Conservation (phyloP, 1,140 invertebrate genomes). For the Phocides pigmalion region DNA sequence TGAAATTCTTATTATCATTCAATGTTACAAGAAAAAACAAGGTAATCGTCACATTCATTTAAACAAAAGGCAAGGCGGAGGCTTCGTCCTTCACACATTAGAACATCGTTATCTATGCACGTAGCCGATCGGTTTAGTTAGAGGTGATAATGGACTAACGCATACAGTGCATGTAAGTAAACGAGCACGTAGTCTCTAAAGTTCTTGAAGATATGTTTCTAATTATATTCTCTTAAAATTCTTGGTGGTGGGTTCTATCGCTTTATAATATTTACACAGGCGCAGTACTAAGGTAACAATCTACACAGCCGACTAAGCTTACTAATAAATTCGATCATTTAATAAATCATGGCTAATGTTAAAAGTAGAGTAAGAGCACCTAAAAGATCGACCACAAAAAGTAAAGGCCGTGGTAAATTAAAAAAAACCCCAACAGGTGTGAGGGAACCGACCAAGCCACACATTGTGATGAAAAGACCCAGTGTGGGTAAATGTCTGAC, state of each 20-base stretch:
- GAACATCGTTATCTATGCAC: conserved; percentile 76
- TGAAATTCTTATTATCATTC: conserved; percentile 39
- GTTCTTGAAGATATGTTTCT: conserved; percentile 47
- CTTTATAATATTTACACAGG: conserved; percentile 51
- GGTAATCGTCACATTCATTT: conserved; percentile 67
- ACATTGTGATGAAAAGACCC: conserved; percentile 49
- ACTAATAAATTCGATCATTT: conserved; percentile 53
- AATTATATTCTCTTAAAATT: conserved; percentile 53
- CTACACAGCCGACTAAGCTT: conserved; percentile 44
- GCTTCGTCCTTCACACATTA: conserved; percentile 79
- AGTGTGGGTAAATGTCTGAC: conserved; percentile 39
- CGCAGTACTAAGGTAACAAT: conserved; percentile 39
- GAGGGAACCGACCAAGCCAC: conserved; percentile 41
- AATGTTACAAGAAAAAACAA: conserved; percentile 56
- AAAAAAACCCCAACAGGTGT: conserved; percentile 58
- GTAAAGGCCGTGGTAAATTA: conserved; percentile 50
- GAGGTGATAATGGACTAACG: conserved; percentile 77
- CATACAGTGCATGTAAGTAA: conserved; percentile 75
- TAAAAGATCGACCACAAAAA: conserved; percentile 53
- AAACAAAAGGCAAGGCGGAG: conserved; percentile 69
- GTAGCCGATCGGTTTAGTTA: conserved; percentile 59
- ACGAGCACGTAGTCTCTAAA: conserved; percentile 47
- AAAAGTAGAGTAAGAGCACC: conserved; percentile 66
- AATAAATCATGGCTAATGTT: conserved; percentile 71
- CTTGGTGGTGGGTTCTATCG: conserved; percentile 71